Percentiles rank a stretch among this genome's conserved stretches.
phyloP scores from a whole-genome alignment of 2,797 vertebrate species.

The Poecilia picta region DNA sequence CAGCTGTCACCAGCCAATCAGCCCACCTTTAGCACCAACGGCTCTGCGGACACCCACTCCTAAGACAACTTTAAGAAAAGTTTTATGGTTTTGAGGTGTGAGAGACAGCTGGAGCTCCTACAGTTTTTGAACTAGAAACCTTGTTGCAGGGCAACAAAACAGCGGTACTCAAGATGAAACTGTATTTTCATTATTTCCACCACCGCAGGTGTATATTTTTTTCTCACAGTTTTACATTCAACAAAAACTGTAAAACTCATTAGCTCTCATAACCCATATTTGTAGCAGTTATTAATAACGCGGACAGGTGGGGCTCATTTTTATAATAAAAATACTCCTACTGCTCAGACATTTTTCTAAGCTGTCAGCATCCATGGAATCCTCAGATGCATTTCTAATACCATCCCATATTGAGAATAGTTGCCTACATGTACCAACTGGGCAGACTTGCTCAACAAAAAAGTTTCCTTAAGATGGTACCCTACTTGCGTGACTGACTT shows the following conservation, averaged over 20 bases:
- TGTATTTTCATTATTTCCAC: not conserved
- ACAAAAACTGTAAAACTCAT: not conserved
- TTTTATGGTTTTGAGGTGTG: too few species aligned
- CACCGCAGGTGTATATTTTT: not conserved
- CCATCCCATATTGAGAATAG: not conserved
- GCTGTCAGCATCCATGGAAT: not conserved
- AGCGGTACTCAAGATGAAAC: not conserved
- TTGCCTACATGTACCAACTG: not conserved
- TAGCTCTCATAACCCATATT: slow-evolving; percentile 1
- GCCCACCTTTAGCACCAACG: not conserved
- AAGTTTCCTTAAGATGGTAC: not conserved
- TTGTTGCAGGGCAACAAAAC: not conserved
- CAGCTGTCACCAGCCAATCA: not conserved
- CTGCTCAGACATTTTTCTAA: not conserved
- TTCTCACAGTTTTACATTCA: not conserved
- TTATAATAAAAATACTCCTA: not conserved
- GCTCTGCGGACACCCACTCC: not conserved
- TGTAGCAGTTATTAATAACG: not conserved
- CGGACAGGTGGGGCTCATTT: not conserved
- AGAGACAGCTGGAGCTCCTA: not conserved
- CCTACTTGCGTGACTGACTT: not conserved
- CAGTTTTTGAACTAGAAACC: not conserved
- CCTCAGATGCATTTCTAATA: not conserved
- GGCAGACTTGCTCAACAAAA: not conserved
- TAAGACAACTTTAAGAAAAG: not conserved